These are phyloP conservation scores for Plemyria rubiginata DNA, from an alignment of 2,888 invertebrate species.

Conservation along the genomic window DNA sequence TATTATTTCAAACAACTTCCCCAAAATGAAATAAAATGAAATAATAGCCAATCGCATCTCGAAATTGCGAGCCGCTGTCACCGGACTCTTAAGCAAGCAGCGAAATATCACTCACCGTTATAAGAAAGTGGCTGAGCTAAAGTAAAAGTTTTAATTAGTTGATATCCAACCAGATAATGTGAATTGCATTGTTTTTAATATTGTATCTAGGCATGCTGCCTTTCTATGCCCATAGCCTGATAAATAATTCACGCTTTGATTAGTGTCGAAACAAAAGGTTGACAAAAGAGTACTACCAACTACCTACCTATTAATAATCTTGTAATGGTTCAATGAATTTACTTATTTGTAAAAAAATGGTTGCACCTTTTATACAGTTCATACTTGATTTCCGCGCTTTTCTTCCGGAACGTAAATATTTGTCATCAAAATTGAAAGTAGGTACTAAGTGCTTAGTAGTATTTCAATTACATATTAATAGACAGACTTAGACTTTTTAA, in stretches of 20 bases:
- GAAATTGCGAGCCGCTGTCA: too few relatives aligned
- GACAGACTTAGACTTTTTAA: too few relatives aligned
- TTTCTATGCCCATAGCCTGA: neutral
- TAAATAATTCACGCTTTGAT: too few relatives aligned
- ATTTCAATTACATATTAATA: too few relatives aligned
- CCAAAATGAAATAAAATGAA: too few relatives aligned
- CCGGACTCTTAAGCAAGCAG: too few relatives aligned
- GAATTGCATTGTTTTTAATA: constrained; percentile 43
- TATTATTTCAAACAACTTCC: too few relatives aligned
- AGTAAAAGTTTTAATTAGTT: constrained; percentile 61
- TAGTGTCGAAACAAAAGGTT: neutral
- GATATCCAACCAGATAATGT: constrained; percentile 45
- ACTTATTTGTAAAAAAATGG: constrained; percentile 21
- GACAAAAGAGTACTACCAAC: neutral
- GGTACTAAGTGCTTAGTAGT: too few relatives aligned
- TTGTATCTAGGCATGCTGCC: constrained; percentile 9
- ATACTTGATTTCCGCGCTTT: constrained; percentile 36
- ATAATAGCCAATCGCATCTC: too few relatives aligned
- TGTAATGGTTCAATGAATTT: constrained; percentile 26
- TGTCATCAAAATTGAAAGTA: constrained; percentile 17
- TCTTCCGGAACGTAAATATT: constrained; percentile 39
- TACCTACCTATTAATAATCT: neutral
- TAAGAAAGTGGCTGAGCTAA: constrained; percentile 40
- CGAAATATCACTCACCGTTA: constrained; percentile 33
- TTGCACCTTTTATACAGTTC: constrained; percentile 30